A percentile compares a stretch with the other conserved stretches of the same genome.
Conservation (phyloP, 1,140 invertebrate genomes). For the Trichomalopsis sarcophagae region DNA sequence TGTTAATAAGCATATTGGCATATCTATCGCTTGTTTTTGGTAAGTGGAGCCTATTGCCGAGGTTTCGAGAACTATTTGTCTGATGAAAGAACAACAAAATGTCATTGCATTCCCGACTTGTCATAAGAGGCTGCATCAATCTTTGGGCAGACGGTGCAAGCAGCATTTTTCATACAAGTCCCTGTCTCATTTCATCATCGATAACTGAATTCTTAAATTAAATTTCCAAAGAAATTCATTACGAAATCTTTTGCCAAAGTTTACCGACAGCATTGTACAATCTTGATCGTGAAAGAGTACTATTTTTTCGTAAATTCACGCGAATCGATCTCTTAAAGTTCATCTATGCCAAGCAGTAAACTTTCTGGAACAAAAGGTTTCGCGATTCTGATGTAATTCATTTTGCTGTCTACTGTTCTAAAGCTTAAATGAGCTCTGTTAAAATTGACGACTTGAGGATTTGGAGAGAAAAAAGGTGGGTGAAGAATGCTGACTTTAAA, state of each 20-base stretch:
- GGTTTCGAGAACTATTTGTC: conserved; percentile 43
- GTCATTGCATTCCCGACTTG: conserved; percentile 26
- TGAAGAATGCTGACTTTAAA: conserved; percentile 68
- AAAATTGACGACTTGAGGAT: conserved; percentile 51
- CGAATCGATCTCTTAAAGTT: not conserved
- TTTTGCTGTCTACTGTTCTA: conserved; percentile 48
- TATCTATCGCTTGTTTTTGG: conserved; percentile 67
- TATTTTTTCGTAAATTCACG: not conserved
- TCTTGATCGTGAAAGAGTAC: not conserved
- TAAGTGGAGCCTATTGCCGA: conserved; percentile 61
- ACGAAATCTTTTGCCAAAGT: conserved; percentile 47
- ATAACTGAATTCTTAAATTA: conserved; percentile 40
- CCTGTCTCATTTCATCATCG: conserved; percentile 31
- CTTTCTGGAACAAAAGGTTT: conserved; percentile 41
- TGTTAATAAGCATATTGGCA: conserved; percentile 62
- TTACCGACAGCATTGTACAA: not conserved
- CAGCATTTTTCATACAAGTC: conserved; percentile 44
- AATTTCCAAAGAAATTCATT: conserved; percentile 28
- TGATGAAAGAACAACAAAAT: conserved; percentile 1
- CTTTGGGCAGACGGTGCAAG: conserved; percentile 13
- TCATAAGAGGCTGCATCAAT: conserved; percentile 35
- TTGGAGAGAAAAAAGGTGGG: conserved; percentile 70
- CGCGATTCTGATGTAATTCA: conserved; percentile 36
- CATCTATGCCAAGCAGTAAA: conserved; percentile 7
- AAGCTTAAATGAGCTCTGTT: conserved; percentile 49